phyloP scores from a whole-genome alignment of 2,888 invertebrate species.

The Operophtera brumata region DNA sequence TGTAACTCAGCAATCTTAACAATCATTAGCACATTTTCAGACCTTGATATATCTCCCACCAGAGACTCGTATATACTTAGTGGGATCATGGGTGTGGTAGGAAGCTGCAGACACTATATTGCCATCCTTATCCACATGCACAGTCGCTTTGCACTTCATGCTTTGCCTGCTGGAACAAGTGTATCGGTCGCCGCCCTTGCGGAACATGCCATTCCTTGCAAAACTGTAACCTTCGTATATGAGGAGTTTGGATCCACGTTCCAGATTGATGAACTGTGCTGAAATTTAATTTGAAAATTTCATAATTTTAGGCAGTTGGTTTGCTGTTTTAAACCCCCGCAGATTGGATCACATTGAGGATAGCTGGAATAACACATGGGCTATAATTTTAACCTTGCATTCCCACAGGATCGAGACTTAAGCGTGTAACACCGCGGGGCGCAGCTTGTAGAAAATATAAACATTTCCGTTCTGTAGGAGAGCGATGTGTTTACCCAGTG shows the following conservation, averaged over 20 bases:
- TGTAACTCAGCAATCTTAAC: too few species aligned
- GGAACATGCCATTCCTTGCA: neutral
- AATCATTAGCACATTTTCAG: neutral
- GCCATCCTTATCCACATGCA: neutral
- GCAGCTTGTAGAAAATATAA: too few species aligned
- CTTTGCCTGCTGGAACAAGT: constrained; percentile 6
- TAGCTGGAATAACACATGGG: too few species aligned
- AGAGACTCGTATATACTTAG: constrained; percentile 4
- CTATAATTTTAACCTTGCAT: too few species aligned
- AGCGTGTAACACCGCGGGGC: too few species aligned
- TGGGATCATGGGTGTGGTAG: constrained; percentile 12
- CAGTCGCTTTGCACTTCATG: constrained; percentile 6
- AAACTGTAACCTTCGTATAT: constrained; percentile 20
- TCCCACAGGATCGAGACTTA: too few species aligned
- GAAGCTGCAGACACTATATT: neutral
- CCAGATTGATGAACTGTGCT: constrained; percentile 13
- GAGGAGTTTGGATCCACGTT: constrained; percentile 14
- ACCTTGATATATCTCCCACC: neutral
- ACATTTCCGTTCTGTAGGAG: too few species aligned
- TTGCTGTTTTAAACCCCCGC: too few species aligned
- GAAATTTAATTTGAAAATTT: neutral
- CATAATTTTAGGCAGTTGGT: neutral
- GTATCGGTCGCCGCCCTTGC: constrained; percentile 1
- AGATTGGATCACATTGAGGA: too few species aligned
- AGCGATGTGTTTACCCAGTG: too few species aligned